These are phyloP conservation scores for Thymelicus lineola DNA, from an alignment of 2,888 invertebrate genomes.

Conservation along the genomic window DNA sequence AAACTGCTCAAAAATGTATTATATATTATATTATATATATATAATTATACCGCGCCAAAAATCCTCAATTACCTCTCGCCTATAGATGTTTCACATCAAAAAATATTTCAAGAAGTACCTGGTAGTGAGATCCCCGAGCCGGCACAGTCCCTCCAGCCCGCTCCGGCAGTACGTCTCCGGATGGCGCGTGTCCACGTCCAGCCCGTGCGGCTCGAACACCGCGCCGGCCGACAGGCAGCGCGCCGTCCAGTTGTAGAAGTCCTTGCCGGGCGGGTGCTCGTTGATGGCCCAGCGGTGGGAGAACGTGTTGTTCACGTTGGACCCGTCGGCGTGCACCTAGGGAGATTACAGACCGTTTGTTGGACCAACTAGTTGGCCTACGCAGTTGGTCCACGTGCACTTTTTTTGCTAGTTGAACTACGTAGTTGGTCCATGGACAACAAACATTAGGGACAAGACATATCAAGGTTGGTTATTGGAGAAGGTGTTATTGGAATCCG, in stretches of 20 bases:
- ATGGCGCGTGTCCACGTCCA: slow-evolving; percentile 86
- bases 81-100: not conserved
- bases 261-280: slow-evolving; percentile 90
- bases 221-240: slow-evolving; percentile 92
- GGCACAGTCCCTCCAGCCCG: slow-evolving; percentile 86
- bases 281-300: slow-evolving; percentile 95
- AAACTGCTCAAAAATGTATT: no score
- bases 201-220: slow-evolving; percentile 90
- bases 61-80: no score
- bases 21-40: no score
- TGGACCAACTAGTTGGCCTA: no score
- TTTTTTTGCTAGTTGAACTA: no score
- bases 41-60: no score
- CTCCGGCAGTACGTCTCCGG: slow-evolving; percentile 85
- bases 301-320: slow-evolving; percentile 89
- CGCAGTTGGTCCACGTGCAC: no score
- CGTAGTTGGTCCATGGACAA: no score
- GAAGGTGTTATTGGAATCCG: no score
- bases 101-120: slow-evolving; percentile 56
- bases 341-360: no score
- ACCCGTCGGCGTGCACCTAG: slow-evolving; percentile 94
- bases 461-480: no score
- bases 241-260: slow-evolving; percentile 96
- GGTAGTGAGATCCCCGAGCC: slow-evolving; percentile 91
- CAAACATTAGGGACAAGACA: no score